Conservation (phyloP, 1,140 invertebrate species). For the Hyphantria cunea region DNA sequence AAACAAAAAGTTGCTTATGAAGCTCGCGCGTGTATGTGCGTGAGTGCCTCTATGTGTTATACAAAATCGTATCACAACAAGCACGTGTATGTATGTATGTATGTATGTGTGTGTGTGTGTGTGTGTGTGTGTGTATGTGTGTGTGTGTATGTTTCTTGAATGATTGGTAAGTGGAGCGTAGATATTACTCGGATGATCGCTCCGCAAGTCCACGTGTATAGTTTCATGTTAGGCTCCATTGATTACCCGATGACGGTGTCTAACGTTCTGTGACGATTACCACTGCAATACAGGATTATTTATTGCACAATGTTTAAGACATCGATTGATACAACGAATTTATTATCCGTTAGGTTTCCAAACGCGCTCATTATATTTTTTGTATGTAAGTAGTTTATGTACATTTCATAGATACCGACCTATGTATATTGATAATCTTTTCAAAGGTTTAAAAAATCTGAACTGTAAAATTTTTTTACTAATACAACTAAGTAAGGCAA, state of each 20-base stretch:
- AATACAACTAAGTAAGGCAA: too few species aligned
- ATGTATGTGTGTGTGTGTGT: constrained; percentile 9
- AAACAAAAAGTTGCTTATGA: constrained; percentile 38
- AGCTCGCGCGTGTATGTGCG: constrained; percentile 19
- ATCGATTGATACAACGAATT: constrained; percentile 14
- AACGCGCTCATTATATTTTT: constrained; percentile 1
- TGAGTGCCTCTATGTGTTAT: neutral
- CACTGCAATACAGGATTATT: constrained; percentile 28
- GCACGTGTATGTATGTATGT: constrained; percentile 3
- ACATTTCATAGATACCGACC: too few species aligned
- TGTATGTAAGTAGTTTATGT: neutral
- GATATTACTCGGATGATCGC: constrained; percentile 49
- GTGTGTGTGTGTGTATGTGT: constrained; percentile 25
- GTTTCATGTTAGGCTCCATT: constrained; percentile 51
- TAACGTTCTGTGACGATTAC: constrained; percentile 44
- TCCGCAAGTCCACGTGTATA: constrained; percentile 38
- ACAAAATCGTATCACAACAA: too few species aligned
- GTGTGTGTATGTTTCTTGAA: constrained; percentile 50
- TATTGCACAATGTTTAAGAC: constrained; percentile 23
- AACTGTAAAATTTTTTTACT: too few species aligned
- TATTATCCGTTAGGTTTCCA: constrained; percentile 7
- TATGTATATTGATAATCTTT: too few species aligned
- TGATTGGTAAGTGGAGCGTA: constrained; percentile 59
- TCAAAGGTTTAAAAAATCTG: too few species aligned
- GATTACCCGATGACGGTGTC: constrained; percentile 39